A percentile compares a stretch with the other conserved stretches of the same genome.
Evolutionary conservation across 2,113 vertebrate species (phyloP).

Genomic region (Microcebus jonahi): DNA sequence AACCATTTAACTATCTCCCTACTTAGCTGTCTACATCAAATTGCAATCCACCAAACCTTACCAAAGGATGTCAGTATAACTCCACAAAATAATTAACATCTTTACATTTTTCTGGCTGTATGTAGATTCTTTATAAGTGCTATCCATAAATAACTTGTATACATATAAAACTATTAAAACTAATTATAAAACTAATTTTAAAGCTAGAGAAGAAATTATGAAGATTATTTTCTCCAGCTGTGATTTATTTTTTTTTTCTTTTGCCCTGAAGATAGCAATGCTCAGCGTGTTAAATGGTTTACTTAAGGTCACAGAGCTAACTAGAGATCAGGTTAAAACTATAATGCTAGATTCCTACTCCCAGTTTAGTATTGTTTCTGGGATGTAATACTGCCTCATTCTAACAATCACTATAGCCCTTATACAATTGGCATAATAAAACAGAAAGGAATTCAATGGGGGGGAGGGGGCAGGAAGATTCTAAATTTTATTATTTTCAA

Average conservation of each 20-base stretch:
- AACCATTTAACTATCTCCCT: background rate
- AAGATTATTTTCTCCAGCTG: background rate
- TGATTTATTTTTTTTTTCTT: background rate
- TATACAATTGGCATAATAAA: background rate
- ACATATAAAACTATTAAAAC: background rate
- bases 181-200: background rate
- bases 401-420: background rate
- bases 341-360: background rate
- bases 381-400: background rate
- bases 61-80: conserved; percentile 89
- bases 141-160: background rate
- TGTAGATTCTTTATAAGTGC: background rate
- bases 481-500: background rate
- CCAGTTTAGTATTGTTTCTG: background rate
- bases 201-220: background rate
- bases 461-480: accelerated
- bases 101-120: conserved; percentile 75
- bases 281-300: background rate
- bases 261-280: background rate
- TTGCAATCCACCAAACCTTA: conserved; percentile 75
- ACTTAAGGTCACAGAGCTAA: background rate
- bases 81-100: conserved; percentile 73
- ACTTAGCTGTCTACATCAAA: background rate
- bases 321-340: background rate
- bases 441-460: background rate